Evolutionary conservation across 53 echinoderm and acorn worm species (phyloP), one percentile per base, ranked within the genome.

Genomic region (Holothuria leucospilota): DNA sequence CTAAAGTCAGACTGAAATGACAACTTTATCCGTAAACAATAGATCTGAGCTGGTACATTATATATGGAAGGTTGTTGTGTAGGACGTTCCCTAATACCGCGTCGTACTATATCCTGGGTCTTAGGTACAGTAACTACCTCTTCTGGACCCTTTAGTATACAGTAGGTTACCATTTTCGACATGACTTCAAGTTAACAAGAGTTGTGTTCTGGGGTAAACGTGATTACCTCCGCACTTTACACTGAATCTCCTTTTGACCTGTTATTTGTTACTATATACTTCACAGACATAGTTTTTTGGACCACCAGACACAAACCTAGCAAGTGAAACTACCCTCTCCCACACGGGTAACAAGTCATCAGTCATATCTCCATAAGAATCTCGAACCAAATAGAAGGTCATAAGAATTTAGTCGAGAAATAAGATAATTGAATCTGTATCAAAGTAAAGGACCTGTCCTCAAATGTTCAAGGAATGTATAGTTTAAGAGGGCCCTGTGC

Each of bases 261-360:
- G 38, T n/a, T 51, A 24, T 69, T 72, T 13, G 81, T n/a, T 90
- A 1, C 85, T 68, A 30, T 51, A 71, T 24, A 92, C 85, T 40
- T 64, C 64, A 62, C 89, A 94, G 0, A 89, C 91, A 53, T 91
- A 91, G 61, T 94, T 91, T 91, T n/a, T 94, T 8, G 89, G 89
- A 1, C 91, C 91, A 20, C 91, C 91, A 13, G 90, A 85, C 0
- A 91, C 91, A 39, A 94, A 94, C 18, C 69, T 84, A n/a, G 85
- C 30, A 21, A 91, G n/a, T 94, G 66, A 84, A 94, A 52, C 79
- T 89, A 4, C 91, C 91, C 7, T 84, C 89, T n/a, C n/a, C 82
- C 78, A 39, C 53, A 59, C 20, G 86, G 83, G 86, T 90, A 14
- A 4, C 40, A 20, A 94, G 71, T 94, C 91, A 70, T 91, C 84